Evolutionary conservation across 2,113 vertebrate species (phyloP).

Genomic region (Hippolais icterina): DNA sequence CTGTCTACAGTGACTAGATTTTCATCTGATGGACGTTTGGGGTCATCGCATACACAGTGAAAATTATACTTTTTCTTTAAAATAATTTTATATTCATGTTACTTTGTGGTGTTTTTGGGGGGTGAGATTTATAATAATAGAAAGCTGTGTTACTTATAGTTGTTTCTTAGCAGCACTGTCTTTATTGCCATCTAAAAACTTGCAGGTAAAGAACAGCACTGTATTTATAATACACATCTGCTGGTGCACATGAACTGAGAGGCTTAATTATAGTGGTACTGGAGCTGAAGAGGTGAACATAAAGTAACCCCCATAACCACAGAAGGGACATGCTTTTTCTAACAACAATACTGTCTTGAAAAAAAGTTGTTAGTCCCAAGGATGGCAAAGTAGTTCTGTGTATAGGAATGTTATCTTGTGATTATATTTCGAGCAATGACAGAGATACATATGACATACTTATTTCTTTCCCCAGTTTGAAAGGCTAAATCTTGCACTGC

Average conservation of each 20-base stretch:
- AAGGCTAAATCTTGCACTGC: constrained; percentile 86
- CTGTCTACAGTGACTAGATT: background rate
- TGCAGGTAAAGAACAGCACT: background rate
- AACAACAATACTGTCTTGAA: background rate
- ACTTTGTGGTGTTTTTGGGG: fast-evolving
- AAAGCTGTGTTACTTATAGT: background rate
- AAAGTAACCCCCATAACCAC: background rate
- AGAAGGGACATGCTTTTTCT: background rate
- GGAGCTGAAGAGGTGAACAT: background rate
- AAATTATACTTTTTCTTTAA: background rate
- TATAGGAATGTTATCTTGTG: background rate
- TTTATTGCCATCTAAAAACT: background rate
- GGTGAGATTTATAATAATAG: background rate
- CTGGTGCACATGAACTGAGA: background rate
- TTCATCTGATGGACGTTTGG: background rate
- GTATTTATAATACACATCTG: background rate
- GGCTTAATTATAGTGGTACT: background rate
- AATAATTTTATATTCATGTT: background rate
- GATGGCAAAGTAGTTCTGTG: background rate
- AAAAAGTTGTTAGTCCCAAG: background rate
- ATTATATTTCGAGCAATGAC: background rate
- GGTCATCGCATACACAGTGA: background rate
- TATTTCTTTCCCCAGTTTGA: constrained; percentile 81
- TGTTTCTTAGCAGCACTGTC: background rate
- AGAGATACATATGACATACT: background rate